phyloP scores from a whole-genome alignment of 2,113 vertebrate species.

The Gymnobelideus leadbeateri region DNA sequence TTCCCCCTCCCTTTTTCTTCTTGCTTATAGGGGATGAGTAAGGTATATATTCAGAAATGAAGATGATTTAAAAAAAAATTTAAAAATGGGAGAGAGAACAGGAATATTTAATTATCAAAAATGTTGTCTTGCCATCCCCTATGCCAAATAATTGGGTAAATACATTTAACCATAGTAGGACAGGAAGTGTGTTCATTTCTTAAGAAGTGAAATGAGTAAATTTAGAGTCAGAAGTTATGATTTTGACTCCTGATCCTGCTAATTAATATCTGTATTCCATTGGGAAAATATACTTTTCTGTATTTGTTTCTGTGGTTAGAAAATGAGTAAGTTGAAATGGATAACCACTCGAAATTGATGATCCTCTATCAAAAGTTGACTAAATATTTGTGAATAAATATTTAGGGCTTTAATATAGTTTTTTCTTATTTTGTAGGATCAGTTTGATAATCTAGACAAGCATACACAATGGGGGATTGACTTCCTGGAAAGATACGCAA shows the following conservation, averaged over 20 bases:
- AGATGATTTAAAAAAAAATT: background rate
- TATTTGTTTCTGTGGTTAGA: background rate
- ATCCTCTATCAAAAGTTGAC: slow-evolving; percentile 30
- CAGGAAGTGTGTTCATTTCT: background rate
- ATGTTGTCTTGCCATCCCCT: background rate
- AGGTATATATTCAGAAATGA: background rate
- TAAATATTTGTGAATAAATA: slow-evolving; percentile 55
- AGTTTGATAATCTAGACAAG: slow-evolving; percentile 99
- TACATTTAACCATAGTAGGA: background rate
- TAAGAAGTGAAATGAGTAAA: background rate
- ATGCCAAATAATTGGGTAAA: background rate
- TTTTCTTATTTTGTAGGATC: slow-evolving; percentile 90
- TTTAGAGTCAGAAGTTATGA: background rate
- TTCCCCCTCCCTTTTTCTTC: background rate
- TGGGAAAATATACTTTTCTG: background rate
- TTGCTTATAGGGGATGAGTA: background rate
- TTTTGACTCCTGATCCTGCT: background rate
- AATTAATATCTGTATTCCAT: background rate
- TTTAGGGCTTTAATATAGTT: slow-evolving; percentile 54
- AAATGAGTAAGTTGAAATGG: background rate
- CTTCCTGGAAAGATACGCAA: slow-evolving; percentile 98
- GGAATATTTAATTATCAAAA: background rate
- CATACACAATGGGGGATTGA: slow-evolving; percentile 99
- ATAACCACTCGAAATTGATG: background rate
- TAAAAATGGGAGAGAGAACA: background rate